A percentile compares a stretch with the other conserved stretches of the same genome.
These are phyloP conservation scores for Albula glossodonta DNA, from an alignment of 2,113 vertebrate genomes.

Conservation along the genomic window DNA sequence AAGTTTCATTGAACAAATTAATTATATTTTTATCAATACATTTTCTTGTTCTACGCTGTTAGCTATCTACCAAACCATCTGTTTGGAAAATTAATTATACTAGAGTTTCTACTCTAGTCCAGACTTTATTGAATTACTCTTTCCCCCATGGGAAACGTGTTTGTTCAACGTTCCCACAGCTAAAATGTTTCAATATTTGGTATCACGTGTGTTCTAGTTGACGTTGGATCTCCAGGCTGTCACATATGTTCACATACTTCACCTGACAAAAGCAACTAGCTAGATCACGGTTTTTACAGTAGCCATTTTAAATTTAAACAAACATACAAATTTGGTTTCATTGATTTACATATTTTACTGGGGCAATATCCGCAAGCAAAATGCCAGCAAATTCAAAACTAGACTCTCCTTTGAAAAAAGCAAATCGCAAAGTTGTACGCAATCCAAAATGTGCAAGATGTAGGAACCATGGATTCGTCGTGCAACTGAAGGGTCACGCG, in stretches of 20 bases:
- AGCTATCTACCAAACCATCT: neutral
- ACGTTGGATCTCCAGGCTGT: neutral
- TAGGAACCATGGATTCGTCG: constrained; percentile 78
- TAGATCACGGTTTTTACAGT: neutral
- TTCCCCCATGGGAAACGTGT: neutral
- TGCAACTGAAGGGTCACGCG: constrained; percentile 76
- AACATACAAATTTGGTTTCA: too few species aligned
- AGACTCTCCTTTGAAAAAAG: neutral
- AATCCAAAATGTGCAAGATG: constrained; percentile 79
- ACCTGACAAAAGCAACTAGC: neutral
- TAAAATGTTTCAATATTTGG: constrained; percentile 20
- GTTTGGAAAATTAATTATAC: neutral
- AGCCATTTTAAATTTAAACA: neutral
- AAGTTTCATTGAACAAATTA: neutral
- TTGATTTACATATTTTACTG: neutral
- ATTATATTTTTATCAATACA: neutral
- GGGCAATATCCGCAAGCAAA: neutral
- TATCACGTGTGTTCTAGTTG: neutral
- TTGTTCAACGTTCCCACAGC: constrained; percentile 12
- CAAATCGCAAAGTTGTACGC: constrained; percentile 42
- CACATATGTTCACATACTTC: neutral
- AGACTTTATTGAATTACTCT: too few species aligned
- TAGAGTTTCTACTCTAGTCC: too few species aligned
- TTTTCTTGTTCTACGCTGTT: neutral
- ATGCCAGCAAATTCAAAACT: constrained; percentile 13